Base-by-base conservation (phyloP, 2,113 vertebrate genomes). In the Nesospiza acunhae region DNA sequence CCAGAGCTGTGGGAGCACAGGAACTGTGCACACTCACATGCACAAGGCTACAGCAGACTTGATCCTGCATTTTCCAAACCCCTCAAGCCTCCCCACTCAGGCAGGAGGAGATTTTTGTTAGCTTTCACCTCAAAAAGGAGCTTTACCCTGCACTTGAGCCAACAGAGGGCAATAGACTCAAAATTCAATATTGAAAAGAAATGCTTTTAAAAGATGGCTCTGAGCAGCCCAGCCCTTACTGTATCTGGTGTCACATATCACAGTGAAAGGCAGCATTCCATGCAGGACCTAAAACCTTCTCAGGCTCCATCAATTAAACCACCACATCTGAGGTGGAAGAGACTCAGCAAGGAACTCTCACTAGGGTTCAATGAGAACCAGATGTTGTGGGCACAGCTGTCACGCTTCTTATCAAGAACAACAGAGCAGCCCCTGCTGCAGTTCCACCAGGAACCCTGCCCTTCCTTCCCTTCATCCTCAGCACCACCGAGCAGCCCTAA, bases 301-400 rank as follows among this genome's bases (percentile, higher is more conserved):
- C 90, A 86, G 90, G 90, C 96, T 96, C 93, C 85, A 96, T 93
- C 91, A 97, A 85, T 95, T 95, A 97, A 97, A 93, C 88, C 82
- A 93, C 91, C 93, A 93, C 95, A 94, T 96, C 92, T 93, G 96
- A 92, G 83, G 82, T 83, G 95, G 95, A 95, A 96, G 95, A 95
- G 83, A 89, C 96, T 89, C 93, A 97, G 83, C 87, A 92, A 96
- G 87, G 76, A 94, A 93, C 79, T 87, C 68, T 93, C 87, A 88
- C 87, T 87, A 70, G 87, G 53, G 63, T 84, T 94, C 92, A 92
- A 95, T 69, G 59, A 84, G 85, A 95, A 94, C 63, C 92, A 97
- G 94, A 95, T 96, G 91, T 91, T 96, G 96, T 92, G 93, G 93
- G 88, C 77, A 95, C 82, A 77, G 77, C 69, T 88, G 89, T 95